Evolutionary conservation across 1,140 invertebrate genomes (phyloP), one percentile per base, ranked within the genome.

Genomic region (Idris sp.): DNA sequence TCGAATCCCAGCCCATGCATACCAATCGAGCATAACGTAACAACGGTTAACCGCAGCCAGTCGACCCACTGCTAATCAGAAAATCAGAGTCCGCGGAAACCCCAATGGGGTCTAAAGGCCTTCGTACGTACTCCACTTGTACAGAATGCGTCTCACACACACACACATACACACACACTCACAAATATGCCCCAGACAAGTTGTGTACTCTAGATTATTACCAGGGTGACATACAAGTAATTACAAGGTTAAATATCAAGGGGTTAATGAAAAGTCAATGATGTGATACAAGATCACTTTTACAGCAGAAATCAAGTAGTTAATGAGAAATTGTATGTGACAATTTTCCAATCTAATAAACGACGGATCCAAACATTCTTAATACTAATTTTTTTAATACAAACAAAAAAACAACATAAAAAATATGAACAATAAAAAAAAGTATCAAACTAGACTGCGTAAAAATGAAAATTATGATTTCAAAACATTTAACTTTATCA

Each of bases 1-100:
- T 81, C 79, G 83, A 83, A 79, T 86, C 85, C 86, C 85, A 86
- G 81, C 82, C 84, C 84, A 87, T 87, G 85, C 86, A 87, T 87
- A 86, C 81, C 84, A 87, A 87, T 86, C 72, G 84, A 69, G 81
- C 79, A 78, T 67, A 81, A 83, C 83, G 81, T 87, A 86, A 86
- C 84, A 84, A 86, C 84, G 84, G 83, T 85, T 87, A 87, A 87
- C 83, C 81, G 84, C 82, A 86, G 72, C 80, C 84, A 86, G 81
- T 87, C 85, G 83, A 85, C 81, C 83, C 81, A 72, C 79, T 78
- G 81, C 82, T 87, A 87, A 87, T 87, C 84, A 86, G 84, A 85
- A 86, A 87, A 87, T 87, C 85, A 86, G 82, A 81, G 80, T 79
- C 80, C 79, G 74, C 78, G 78, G 79, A 83, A 85, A 84, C 77